Conservation (phyloP, 2,113 vertebrate genomes). For the Erinaceus europaeus region DNA sequence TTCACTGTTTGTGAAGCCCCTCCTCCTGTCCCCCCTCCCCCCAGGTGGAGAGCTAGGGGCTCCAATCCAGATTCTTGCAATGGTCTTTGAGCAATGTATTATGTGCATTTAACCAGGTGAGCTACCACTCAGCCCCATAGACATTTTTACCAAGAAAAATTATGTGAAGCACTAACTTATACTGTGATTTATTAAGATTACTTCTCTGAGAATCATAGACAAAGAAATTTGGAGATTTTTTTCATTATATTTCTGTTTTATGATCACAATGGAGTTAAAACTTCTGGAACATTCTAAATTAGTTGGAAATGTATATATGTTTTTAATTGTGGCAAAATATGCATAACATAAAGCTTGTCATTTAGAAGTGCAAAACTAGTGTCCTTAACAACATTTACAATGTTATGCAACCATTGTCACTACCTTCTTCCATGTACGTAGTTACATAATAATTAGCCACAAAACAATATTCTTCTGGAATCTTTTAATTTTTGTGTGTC, state of each 20-base stretch:
- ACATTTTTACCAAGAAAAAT: not conserved
- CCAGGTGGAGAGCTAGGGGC: no score
- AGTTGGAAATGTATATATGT: not conserved
- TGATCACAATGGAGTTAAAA: not conserved
- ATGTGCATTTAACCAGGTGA: no score
- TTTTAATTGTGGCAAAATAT: not conserved
- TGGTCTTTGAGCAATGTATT: no score
- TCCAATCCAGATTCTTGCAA: no score
- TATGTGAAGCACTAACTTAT: not conserved
- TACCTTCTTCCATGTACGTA: not conserved
- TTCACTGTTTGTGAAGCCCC: no score
- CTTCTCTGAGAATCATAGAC: not conserved
- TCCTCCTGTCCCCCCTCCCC: no score
- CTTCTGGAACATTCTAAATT: not conserved
- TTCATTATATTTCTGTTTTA: not conserved
- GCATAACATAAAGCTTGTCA: not conserved
- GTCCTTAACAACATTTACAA: not conserved
- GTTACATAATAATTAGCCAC: not conserved
- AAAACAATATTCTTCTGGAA: not conserved
- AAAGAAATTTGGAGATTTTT: constrained; percentile 6
- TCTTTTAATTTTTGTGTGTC: not conserved
- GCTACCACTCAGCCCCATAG: no score
- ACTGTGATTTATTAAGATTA: not conserved
- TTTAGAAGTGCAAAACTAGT: not conserved
- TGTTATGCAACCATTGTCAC: not conserved